Conservation (phyloP, 1,140 invertebrate species). For the Lepidotrigona ventralis region DNA sequence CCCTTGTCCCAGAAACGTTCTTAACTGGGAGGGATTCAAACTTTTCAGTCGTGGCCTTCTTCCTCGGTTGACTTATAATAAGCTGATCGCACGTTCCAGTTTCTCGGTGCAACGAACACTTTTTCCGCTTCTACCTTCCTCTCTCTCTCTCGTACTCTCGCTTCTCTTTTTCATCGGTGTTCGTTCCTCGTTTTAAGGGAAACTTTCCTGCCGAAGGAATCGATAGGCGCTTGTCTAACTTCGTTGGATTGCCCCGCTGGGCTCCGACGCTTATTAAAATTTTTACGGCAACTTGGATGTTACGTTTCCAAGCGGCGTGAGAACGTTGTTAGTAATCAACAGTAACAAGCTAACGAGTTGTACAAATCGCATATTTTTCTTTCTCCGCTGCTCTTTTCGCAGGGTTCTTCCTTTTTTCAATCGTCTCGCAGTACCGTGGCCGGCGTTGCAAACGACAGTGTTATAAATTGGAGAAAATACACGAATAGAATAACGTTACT, state of each 20-base stretch:
- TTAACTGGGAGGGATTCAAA: conserved; percentile 47
- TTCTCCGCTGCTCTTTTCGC: no score
- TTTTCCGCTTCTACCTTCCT: not conserved
- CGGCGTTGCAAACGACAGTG: no score
- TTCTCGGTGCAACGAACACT: conserved; percentile 37
- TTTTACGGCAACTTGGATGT: not conserved
- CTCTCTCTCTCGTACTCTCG: no score
- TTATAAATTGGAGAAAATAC: no score
- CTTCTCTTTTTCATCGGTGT: not conserved
- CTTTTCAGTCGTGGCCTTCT: conserved; percentile 53
- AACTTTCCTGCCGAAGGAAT: conserved; percentile 34
- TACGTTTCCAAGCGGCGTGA: not conserved
- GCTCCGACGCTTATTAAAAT: conserved; percentile 8
- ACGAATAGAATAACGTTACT: no score
- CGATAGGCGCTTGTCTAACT: conserved; percentile 22
- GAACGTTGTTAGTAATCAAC: not conserved
- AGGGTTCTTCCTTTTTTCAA: no score
- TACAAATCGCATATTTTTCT: not conserved
- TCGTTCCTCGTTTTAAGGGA: not conserved
- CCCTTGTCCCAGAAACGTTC: conserved; percentile 65
- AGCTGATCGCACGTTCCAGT: conserved; percentile 62
- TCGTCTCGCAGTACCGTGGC: no score
- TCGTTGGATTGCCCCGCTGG: not conserved
- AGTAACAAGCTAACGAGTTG: not conserved
- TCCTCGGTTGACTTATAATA: conserved; percentile 61